Evolutionary conservation across 2,888 invertebrate species (phyloP), one percentile per base, ranked within the genome.

Genomic region (Camponotus fellah): DNA sequence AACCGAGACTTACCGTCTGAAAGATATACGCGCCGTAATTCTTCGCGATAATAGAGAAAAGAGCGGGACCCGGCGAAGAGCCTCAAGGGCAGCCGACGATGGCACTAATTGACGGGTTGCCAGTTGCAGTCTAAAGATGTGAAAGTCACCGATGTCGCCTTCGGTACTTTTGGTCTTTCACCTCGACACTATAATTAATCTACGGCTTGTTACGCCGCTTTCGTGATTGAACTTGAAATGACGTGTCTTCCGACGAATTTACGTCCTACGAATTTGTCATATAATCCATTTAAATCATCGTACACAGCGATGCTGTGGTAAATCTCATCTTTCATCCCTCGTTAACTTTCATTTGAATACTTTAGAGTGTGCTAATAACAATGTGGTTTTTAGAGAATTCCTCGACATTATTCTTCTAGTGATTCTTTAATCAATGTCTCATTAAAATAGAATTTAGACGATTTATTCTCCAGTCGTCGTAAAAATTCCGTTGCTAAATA

Each of bases 31-130:
- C 84, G 84, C 79, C 71, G 91, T 91, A 92, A 92, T 91, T 92
- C 91, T 91, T 91, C 69, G 85, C 87, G 91, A 91, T 92, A 92
- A 92, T 90, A 86, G 88, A 66, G 90, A 89, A 89, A 88, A 87
- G 84, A 49, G 85, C 82, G 87, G 83, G 71, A 64, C 32, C 37
- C 79, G 26, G 71, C 79, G 76, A 58, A 26, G 49, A 60, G 82
- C 84, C 88, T 89, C 88, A 88, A 91, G 88, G 86, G 86, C 87
- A 89, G 83, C 68, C 43, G 62, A 86, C 90, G 89, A 83, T 86
- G 84, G 85, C 87, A 85, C 88, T 92, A 92, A 92, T 92, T 92
- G 92, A 92, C 92, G 91, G 92, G 83, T 89, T 90, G 90, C 89
- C 88, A 86, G 88, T 88, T 89, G 76, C 87, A 90, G 84, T 69